Conservation (phyloP, 1,140 invertebrate species). For the Acromyrmex charruanus region DNA sequence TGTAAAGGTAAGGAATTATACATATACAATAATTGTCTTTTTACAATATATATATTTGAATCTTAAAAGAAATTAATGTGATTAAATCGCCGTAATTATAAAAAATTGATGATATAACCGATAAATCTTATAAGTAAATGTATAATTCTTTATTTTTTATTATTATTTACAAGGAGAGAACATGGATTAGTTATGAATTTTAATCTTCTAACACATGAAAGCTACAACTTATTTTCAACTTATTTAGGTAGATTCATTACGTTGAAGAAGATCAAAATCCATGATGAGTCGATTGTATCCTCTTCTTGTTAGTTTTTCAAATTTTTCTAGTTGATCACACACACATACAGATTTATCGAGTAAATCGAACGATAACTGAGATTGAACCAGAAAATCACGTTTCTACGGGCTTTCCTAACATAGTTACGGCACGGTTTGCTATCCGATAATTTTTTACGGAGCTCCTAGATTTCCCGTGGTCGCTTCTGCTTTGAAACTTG, state of each 20-base stretch:
- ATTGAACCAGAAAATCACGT: slow-evolving; percentile 33
- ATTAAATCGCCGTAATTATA: slow-evolving; percentile 64
- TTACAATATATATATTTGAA: slow-evolving; percentile 1
- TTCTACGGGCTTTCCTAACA: neutral
- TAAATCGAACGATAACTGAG: slow-evolving; percentile 65
- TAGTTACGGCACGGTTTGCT: slow-evolving; percentile 19
- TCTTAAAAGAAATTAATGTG: slow-evolving; percentile 30
- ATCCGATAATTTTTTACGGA: slow-evolving; percentile 42
- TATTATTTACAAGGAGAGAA: too few species aligned
- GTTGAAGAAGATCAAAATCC: too few species aligned
- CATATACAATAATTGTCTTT: neutral
- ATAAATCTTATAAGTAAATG: slow-evolving; percentile 67
- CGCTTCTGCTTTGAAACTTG: slow-evolving; percentile 33
- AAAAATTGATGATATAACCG: slow-evolving; percentile 52
- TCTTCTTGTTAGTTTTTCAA: slow-evolving; percentile 15
- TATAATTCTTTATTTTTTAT: too few species aligned
- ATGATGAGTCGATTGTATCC: too few species aligned
- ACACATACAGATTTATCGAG: slow-evolving; percentile 34
- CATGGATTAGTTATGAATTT: too few species aligned
- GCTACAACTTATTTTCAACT: too few species aligned
- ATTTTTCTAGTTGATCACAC: slow-evolving; percentile 71
- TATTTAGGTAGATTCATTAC: too few species aligned
- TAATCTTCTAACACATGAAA: too few species aligned
- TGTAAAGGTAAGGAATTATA: neutral
- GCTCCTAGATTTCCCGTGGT: neutral